These are phyloP conservation scores for Tenthredo notha DNA, from an alignment of 2,888 invertebrate species.

Conservation along the genomic window DNA sequence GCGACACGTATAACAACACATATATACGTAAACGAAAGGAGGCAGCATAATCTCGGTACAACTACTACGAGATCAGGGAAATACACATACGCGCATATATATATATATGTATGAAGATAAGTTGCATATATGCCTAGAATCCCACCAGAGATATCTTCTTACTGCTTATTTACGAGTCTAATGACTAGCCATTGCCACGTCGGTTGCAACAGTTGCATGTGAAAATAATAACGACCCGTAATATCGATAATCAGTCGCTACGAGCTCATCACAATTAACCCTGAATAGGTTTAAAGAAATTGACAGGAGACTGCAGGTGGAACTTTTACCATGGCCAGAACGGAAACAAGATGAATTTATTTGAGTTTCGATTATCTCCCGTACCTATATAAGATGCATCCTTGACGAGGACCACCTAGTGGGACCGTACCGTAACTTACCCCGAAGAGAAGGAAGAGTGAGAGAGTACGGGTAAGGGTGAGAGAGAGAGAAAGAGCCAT, in stretches of 20 bases:
- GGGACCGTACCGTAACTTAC: constrained; percentile 68
- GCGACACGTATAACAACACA: constrained; percentile 42
- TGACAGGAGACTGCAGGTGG: constrained; percentile 2
- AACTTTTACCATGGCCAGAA: background rate
- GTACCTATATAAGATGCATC: constrained; percentile 62
- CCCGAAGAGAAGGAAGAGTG: constrained; percentile 52
- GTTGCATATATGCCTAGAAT: background rate
- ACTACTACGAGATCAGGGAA: constrained; percentile 1
- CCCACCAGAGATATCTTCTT: constrained; percentile 28
- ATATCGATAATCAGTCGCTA: constrained; percentile 24
- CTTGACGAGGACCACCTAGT: constrained; percentile 70
- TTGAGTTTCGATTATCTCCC: constrained; percentile 71
- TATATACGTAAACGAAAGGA: constrained; percentile 8
- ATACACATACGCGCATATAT: constrained; percentile 14
- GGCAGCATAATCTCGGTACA: background rate
- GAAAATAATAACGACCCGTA: constrained; percentile 18
- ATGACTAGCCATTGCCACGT: constrained; percentile 41
- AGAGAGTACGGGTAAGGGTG: background rate
- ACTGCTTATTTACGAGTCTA: constrained; percentile 46
- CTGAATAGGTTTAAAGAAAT: background rate
- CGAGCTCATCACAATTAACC: constrained; percentile 1
- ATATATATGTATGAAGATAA: background rate
- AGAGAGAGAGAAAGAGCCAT: background rate
- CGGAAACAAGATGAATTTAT: constrained; percentile 67
- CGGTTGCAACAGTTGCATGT: constrained; percentile 17